These are phyloP conservation scores for Habroteleia sp. DNA, from an alignment of 2,888 invertebrate genomes.

Conservation along the genomic window DNA sequence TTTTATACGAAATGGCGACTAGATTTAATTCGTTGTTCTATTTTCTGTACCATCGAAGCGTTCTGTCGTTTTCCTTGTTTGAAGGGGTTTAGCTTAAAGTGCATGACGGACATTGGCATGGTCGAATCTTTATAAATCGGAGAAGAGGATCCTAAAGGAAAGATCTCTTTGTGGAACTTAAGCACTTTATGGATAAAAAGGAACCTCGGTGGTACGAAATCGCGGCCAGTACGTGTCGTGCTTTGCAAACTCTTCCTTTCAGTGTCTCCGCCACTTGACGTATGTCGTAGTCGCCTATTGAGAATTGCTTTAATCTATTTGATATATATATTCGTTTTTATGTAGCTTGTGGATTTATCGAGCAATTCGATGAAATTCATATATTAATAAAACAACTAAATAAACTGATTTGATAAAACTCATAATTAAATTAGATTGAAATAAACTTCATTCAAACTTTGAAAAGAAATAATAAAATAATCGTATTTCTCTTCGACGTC, in stretches of 20 bases:
- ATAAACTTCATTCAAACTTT: no score
- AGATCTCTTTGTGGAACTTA: conserved; percentile 49
- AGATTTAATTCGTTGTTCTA: no score
- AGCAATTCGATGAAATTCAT: no score
- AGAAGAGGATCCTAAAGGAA: conserved; percentile 46
- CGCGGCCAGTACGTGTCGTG: conserved; percentile 43
- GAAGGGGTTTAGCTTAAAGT: background rate
- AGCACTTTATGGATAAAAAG: conserved; percentile 49
- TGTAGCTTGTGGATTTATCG: no score
- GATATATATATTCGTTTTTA: no score
- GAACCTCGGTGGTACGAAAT: conserved; percentile 51
- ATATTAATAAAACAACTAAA: no score
- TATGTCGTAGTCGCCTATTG: conserved; percentile 2
- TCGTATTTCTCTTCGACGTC: no score
- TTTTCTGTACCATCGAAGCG: conserved; percentile 34
- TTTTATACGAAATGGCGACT: no score
- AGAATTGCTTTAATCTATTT: no score
- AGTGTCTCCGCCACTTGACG: conserved; percentile 20
- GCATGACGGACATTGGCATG: conserved; percentile 27
- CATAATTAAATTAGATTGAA: no score
- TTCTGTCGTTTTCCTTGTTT: conserved; percentile 14
- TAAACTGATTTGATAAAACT: no score
- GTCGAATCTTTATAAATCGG: conserved; percentile 56
- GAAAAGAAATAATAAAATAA: no score
- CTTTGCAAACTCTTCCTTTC: conserved; percentile 34